Evolutionary conservation across 2,888 invertebrate species (phyloP).

Genomic region (Andricus quercusramuli): DNA sequence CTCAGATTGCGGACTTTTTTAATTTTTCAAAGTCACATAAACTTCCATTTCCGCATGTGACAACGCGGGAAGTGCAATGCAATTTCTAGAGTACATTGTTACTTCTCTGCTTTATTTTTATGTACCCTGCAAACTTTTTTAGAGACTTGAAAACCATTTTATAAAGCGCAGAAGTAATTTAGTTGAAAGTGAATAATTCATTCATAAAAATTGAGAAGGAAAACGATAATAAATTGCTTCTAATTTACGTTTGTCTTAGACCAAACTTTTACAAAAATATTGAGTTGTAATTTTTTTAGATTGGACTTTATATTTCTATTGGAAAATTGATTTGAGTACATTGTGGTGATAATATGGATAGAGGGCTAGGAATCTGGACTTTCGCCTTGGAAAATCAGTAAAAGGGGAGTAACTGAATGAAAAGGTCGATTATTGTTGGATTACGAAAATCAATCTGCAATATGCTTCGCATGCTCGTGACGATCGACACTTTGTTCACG

Average conservation of each 20-base stretch:
- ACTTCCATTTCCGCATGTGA: background rate
- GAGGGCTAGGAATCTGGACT: background rate
- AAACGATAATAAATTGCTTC: no score
- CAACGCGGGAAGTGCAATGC: background rate
- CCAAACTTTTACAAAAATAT: no score
- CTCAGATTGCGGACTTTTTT: background rate
- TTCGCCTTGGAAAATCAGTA: background rate
- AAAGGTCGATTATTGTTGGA: slow-evolving; percentile 18
- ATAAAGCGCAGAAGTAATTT: no score
- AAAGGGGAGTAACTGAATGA: background rate
- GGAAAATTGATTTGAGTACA: background rate
- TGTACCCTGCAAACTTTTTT: background rate
- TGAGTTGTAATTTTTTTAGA: background rate
- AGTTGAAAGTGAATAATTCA: no score
- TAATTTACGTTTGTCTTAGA: no score
- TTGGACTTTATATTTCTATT: background rate
- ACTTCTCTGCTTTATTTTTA: background rate
- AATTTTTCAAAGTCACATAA: background rate
- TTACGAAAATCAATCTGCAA: slow-evolving; percentile 22
- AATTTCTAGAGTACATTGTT: background rate
- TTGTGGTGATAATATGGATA: background rate
- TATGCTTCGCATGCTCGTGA: background rate
- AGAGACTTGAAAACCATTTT: no score
- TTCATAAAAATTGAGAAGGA: no score
- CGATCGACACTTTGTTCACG: slow-evolving; percentile 13